A percentile compares a stretch with the other conserved stretches of the same genome.
phyloP scores from a whole-genome alignment of 1,140 invertebrate genomes.

The Trachymyrmex cornetzi region DNA sequence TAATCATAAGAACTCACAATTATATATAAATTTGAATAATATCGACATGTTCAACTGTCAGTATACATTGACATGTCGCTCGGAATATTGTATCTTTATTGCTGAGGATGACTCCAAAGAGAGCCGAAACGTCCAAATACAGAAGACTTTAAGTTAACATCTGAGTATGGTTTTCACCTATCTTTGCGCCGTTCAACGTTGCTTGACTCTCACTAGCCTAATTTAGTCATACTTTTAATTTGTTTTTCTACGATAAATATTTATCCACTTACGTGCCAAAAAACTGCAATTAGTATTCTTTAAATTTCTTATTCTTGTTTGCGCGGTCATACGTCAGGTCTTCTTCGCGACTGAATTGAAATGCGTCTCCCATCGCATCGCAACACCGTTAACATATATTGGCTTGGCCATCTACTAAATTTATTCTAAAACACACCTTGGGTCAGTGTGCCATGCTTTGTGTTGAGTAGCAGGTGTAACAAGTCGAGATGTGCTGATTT shows the following conservation, averaged over 20 bases:
- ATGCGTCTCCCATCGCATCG: conserved; percentile 64
- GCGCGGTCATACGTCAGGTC: conserved; percentile 33
- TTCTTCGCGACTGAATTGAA: conserved; percentile 68
- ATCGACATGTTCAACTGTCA: too few relatives aligned
- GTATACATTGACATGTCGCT: too few relatives aligned
- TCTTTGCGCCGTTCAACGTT: too few relatives aligned
- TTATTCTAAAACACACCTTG: conserved; percentile 75
- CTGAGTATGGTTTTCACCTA: too few relatives aligned
- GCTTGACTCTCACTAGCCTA: too few relatives aligned
- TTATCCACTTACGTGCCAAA: conserved; percentile 28
- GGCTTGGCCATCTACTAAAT: conserved; percentile 59
- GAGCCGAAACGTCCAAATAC: too few relatives aligned
- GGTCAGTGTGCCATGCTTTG: conserved; percentile 81
- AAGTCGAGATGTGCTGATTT: conserved; percentile 14
- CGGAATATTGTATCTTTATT: too few relatives aligned
- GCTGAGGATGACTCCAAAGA: too few relatives aligned
- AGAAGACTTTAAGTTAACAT: too few relatives aligned
- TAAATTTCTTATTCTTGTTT: neutral
- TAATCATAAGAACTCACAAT: too few relatives aligned
- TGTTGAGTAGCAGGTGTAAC: conserved; percentile 58
- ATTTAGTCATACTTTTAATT: too few relatives aligned
- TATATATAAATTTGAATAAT: too few relatives aligned
- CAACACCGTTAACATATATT: conserved; percentile 71
- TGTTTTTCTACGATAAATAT: neutral
- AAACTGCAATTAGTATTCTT: conserved; percentile 30